These are phyloP conservation scores for rat (Rattus norvegicus) DNA, from an alignment of 2,113 vertebrate genomes.

Conservation along the genomic window DNA sequence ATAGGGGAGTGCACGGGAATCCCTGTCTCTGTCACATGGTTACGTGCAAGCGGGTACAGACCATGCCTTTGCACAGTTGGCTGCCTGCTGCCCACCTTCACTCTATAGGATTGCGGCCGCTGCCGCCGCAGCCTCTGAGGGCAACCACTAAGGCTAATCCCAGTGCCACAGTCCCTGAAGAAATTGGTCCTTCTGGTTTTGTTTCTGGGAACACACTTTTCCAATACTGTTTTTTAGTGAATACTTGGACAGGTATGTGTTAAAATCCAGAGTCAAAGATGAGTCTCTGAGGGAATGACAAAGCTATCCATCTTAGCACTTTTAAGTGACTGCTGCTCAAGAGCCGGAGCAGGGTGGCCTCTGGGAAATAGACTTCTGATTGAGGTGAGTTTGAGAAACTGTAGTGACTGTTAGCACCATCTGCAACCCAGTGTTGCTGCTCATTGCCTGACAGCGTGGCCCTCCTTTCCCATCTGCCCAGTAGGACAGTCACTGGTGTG, in stretches of 20 bases:
- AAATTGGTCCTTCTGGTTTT: not conserved
- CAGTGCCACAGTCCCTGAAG: not conserved
- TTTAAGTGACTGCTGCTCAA: not conserved
- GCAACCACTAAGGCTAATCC: not conserved
- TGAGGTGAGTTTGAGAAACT: not conserved
- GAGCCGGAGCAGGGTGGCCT: not conserved
- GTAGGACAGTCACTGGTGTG: not conserved
- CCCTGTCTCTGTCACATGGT: not conserved
- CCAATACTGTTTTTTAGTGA: not conserved
- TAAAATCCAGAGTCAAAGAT: not conserved
- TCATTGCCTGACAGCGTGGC: no score
- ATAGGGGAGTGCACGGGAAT: not conserved
- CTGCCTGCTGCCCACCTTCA: no score
- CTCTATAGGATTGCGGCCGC: not conserved
- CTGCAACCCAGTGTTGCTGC: not conserved
- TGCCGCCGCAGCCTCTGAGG: rapidly evolving
- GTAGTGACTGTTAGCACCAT: not conserved
- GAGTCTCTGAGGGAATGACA: not conserved
- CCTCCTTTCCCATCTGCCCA: not conserved
- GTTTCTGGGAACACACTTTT: not conserved
- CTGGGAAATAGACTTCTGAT: not conserved
- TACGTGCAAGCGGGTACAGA: not conserved
- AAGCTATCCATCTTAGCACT: not conserved
- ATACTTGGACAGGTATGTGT: not conserved
- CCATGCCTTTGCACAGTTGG: not conserved